Evolutionary conservation across 2,797 vertebrate species (phyloP).

Genomic region (Arctocebus calabarensis): DNA sequence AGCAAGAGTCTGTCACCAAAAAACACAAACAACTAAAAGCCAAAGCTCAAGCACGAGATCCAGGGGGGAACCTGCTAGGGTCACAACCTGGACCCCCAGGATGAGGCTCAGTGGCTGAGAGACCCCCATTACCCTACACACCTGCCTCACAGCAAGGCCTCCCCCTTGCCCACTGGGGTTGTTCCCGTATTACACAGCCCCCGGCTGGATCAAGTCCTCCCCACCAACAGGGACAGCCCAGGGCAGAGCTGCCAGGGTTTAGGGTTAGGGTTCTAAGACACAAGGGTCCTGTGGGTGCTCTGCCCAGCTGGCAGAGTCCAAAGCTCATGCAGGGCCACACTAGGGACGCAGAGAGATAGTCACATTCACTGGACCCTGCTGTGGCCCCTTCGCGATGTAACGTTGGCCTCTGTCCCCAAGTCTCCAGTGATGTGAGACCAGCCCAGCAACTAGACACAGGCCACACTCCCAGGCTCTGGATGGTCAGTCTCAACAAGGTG

Average conservation of each 20-base stretch:
- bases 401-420: background rate
- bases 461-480: background rate
- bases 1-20: background rate
- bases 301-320: rapidly evolving
- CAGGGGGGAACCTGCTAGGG: rapidly evolving
- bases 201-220: background rate
- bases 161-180: background rate
- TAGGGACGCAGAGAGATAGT: rapidly evolving
- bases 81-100: background rate
- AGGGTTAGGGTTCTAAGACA: background rate
- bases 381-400: background rate
- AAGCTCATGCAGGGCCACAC: no score
- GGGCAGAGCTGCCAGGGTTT: background rate
- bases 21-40: background rate
- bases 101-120: background rate
- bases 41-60: background rate
- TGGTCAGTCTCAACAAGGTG: background rate
- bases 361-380: rapidly evolving
- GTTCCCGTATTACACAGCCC: background rate
- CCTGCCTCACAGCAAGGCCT: background rate
- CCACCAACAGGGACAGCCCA: background rate
- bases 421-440: background rate
- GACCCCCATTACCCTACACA: background rate
- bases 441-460: background rate
- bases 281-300: rapidly evolving